A percentile compares a stretch with the other conserved stretches of the same genome.
Conservation (phyloP, 2,113 vertebrate species). For the Hystrix brachyura region DNA sequence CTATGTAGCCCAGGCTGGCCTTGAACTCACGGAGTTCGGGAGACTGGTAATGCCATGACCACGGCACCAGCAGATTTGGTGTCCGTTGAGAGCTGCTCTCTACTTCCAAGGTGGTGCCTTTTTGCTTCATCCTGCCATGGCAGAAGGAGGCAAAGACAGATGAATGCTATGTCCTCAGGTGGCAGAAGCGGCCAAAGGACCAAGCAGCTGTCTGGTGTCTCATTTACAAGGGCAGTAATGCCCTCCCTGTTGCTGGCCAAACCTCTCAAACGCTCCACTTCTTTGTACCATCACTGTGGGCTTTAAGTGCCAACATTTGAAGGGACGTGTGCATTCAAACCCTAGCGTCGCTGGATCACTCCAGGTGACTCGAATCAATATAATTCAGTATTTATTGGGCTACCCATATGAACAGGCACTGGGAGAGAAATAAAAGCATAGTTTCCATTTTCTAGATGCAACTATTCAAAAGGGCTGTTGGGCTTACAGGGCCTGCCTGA, state of each 20-base stretch:
- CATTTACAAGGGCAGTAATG: background rate
- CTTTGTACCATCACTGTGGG: background rate
- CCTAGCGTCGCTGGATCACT: background rate
- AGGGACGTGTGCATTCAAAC: background rate
- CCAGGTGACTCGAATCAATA: background rate
- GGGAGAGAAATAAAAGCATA: constrained; percentile 3
- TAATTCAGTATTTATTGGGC: background rate
- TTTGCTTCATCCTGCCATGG: background rate
- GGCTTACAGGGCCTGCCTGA: background rate
- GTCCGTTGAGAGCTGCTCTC: background rate
- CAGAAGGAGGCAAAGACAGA: background rate
- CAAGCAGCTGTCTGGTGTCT: background rate
- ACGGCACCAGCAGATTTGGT: background rate
- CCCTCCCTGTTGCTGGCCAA: background rate
- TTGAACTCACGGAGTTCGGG: background rate
- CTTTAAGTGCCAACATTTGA: background rate
- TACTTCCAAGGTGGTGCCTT: background rate
- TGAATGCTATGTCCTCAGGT: background rate
- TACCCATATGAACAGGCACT: background rate
- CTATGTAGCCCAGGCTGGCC: background rate
- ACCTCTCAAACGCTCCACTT: background rate
- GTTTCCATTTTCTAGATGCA: constrained; percentile 19
- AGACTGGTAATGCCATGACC: background rate
- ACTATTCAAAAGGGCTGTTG: background rate
- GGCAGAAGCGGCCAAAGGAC: background rate